Conservation (phyloP, 2,113 vertebrate species). For the Pica pica region DNA sequence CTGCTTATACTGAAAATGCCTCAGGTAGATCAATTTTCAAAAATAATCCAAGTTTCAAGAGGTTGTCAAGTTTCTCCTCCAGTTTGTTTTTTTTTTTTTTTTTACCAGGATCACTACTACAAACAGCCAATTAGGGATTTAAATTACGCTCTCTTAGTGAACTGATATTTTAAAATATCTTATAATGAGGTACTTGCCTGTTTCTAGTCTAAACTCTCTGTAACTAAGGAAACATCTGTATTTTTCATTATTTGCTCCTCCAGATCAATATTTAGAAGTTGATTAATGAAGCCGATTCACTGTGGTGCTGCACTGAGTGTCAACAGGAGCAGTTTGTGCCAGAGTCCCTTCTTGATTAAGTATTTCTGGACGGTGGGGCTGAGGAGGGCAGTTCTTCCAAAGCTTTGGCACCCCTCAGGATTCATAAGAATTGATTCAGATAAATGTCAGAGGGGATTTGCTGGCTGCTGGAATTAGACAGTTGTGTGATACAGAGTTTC, state of each 20-base stretch:
- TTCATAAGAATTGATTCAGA: background rate
- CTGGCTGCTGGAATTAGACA: constrained; percentile 9
- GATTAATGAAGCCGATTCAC: background rate
- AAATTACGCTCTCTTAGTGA: background rate
- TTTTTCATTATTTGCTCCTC: background rate
- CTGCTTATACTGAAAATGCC: background rate
- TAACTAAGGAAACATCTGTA: background rate
- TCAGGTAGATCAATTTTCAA: background rate
- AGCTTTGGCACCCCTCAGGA: background rate
- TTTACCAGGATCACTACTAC: background rate
- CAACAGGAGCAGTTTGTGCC: background rate
- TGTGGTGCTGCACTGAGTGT: background rate
- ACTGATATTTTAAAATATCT: background rate
- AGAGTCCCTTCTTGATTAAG: background rate
- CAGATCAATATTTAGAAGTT: background rate
- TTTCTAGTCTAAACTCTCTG: background rate
- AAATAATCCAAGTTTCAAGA: background rate
- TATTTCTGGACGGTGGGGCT: background rate
- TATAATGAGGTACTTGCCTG: background rate
- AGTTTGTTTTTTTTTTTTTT: background rate
- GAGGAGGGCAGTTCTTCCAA: background rate
- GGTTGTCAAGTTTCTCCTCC: background rate
- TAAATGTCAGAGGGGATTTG: background rate
- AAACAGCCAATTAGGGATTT: background rate
- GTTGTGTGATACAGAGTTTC: background rate